phyloP scores from a whole-genome alignment of 64 coral and sea anemone genomes.

The Montipora sp. region DNA sequence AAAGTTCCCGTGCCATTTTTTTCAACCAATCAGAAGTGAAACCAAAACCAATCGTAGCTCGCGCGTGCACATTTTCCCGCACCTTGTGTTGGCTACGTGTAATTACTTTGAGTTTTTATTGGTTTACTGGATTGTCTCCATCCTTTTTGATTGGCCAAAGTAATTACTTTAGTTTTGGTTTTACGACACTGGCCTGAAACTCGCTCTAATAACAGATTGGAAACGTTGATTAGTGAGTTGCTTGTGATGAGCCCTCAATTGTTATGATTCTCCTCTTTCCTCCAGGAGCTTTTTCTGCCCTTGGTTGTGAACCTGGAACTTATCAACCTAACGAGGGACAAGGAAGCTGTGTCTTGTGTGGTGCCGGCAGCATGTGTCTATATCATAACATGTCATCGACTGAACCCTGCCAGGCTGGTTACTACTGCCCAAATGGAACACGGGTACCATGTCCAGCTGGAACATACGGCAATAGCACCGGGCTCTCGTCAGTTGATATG shows the following conservation, averaged over 20 bases:
- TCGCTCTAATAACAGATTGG: too few species aligned
- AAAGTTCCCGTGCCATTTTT: too few species aligned
- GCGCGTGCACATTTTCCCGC: too few species aligned
- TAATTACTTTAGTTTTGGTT: too few species aligned
- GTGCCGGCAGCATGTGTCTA: conserved; percentile 89
- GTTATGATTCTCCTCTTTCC: neutral
- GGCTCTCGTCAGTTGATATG: conserved; percentile 66
- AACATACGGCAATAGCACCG: conserved; percentile 87
- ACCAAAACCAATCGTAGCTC: too few species aligned
- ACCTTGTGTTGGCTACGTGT: too few species aligned
- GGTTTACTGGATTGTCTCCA: too few species aligned
- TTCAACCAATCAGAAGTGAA: too few species aligned
- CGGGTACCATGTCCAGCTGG: conserved; percentile 77
- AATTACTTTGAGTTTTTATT: too few species aligned
- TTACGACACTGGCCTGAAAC: too few species aligned
- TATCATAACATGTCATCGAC: conserved; percentile 90
- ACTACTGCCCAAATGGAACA: conserved; percentile 93
- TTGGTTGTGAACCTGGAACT: conserved; percentile 80
- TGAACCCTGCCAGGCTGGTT: conserved; percentile 77
- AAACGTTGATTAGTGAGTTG: too few species aligned
- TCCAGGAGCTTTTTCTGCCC: conserved; percentile 64
- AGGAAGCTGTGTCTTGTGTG: conserved; percentile 77
- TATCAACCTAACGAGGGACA: conserved; percentile 88
- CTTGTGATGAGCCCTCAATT: neutral
- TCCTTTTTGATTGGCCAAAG: too few species aligned